These are phyloP conservation scores for Chaetops frenatus DNA, from an alignment of 2,113 vertebrate genomes.

Conservation along the genomic window DNA sequence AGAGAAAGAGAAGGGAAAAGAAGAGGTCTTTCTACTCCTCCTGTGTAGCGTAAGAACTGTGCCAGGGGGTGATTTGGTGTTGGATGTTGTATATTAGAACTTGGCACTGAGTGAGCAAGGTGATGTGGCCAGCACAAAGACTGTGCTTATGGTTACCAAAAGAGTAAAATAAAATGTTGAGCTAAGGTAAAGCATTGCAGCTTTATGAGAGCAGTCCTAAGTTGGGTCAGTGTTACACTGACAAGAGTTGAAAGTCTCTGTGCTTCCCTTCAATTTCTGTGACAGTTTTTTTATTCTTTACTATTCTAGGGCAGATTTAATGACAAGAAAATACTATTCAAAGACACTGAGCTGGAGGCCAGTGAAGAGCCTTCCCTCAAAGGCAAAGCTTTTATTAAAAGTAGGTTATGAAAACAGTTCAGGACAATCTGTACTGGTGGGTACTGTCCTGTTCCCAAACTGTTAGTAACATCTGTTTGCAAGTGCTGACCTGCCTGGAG, in stretches of 20 bases:
- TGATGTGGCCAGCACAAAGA: neutral
- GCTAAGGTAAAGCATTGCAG: neutral
- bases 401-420: neutral
- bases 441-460: neutral
- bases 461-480: neutral
- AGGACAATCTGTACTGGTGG: neutral
- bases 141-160: neutral
- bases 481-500: neutral
- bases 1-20: neutral
- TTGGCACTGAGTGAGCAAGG: fast-evolving
- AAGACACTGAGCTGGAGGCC: neutral
- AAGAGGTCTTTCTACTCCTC: neutral
- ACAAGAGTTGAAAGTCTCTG: neutral
- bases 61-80: neutral
- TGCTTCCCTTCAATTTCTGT: neutral
- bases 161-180: neutral
- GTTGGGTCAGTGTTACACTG: neutral
- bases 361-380: neutral
- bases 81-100: neutral
- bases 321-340: neutral
- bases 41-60: neutral
- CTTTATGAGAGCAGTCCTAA: neutral
- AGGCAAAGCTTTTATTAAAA: neutral
- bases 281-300: neutral
- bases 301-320: neutral